These are phyloP conservation scores for Maccullochella peelii DNA, from an alignment of 2,113 vertebrate genomes.

Conservation along the genomic window DNA sequence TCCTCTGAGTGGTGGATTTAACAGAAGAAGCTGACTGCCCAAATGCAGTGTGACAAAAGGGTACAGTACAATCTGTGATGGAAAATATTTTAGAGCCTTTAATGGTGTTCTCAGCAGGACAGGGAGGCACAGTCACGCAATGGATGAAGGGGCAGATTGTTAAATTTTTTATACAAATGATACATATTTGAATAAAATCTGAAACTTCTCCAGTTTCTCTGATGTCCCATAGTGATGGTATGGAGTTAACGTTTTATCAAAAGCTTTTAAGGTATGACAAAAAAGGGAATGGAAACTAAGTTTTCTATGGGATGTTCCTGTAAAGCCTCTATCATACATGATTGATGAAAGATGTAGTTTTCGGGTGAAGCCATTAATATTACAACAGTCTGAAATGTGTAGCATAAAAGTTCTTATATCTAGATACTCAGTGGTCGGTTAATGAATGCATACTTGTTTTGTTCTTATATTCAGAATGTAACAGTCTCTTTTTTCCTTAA, in stretches of 20 bases:
- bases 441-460: neutral
- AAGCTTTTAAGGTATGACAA: neutral
- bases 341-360: slow-evolving; percentile 5
- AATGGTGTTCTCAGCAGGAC: slow-evolving; percentile 60
- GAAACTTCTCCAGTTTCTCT: slow-evolving; percentile 7
- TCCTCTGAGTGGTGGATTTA: slow-evolving; percentile 18
- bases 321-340: neutral
- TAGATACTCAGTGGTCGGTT: neutral
- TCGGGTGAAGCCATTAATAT: neutral
- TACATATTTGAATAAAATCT: slow-evolving; percentile 60
- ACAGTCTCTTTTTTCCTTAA: neutral
- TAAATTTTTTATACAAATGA: slow-evolving; percentile 67
- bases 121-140: slow-evolving; percentile 62
- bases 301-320: neutral
- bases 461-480: neutral
- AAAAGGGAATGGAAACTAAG: neutral
- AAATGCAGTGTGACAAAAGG: slow-evolving; percentile 57
- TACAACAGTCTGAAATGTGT: slow-evolving; percentile 1
- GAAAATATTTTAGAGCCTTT: slow-evolving; percentile 64
- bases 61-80: slow-evolving; percentile 37
- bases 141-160: slow-evolving; percentile 23
- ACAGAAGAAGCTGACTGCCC: slow-evolving; percentile 24
- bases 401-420: neutral
- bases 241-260: neutral
- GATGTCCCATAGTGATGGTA: neutral